Conservation (phyloP, 2,888 invertebrate species). For the Euspilapteryx auroguttella region DNA sequence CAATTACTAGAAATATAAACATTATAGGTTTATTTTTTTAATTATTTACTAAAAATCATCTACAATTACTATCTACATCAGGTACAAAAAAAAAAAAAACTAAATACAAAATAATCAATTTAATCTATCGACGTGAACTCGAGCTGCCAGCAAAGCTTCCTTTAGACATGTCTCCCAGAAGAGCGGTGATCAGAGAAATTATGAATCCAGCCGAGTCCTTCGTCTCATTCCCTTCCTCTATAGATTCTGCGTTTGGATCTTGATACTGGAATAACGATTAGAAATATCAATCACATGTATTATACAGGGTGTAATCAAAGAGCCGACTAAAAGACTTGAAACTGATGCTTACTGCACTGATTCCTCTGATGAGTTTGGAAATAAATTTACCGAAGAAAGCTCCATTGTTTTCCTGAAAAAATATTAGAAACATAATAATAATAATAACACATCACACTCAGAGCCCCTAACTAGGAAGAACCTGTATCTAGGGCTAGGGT, state of each 20-base stretch:
- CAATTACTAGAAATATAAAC: too few relatives aligned
- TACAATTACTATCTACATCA: too few relatives aligned
- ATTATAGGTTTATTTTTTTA: too few relatives aligned
- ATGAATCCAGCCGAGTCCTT: constrained; percentile 39
- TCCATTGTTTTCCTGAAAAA: constrained; percentile 44
- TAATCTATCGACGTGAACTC: too few relatives aligned
- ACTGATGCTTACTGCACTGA: constrained; percentile 36
- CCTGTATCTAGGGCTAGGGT: background rate
- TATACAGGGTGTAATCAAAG: background rate
- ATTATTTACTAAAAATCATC: too few relatives aligned
- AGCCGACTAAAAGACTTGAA: background rate
- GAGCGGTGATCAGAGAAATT: constrained; percentile 26
- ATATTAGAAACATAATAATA: too few relatives aligned
- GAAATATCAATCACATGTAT: too few relatives aligned
- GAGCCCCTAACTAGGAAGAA: too few relatives aligned
- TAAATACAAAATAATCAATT: too few relatives aligned
- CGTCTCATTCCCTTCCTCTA: constrained; percentile 22
- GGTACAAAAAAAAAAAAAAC: too few relatives aligned
- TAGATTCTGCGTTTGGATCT: constrained; percentile 19
- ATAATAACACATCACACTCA: too few relatives aligned
- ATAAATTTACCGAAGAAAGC: constrained; percentile 44
- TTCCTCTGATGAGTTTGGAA: constrained; percentile 39
- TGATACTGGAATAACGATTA: constrained; percentile 27
- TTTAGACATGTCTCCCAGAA: constrained; percentile 47
- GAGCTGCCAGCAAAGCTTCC: constrained; percentile 30